These are phyloP conservation scores for Mobula birostris DNA, from an alignment of 2,113 vertebrate species.

Conservation along the genomic window DNA sequence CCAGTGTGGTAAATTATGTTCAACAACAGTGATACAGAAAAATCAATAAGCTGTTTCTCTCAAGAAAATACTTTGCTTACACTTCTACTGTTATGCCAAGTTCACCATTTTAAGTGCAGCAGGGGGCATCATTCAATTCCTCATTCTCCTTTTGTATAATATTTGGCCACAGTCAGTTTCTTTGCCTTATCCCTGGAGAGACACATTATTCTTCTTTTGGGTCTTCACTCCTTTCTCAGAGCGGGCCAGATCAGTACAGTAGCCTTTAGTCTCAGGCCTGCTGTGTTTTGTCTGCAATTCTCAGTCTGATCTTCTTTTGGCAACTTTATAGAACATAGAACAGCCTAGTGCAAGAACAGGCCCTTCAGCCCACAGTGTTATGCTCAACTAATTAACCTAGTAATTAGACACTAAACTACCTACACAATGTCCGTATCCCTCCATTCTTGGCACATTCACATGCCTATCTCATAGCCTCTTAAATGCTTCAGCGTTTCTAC, in stretches of 20 bases:
- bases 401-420: too few species aligned
- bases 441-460: too few species aligned
- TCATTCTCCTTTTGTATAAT: neutral
- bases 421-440: too few species aligned
- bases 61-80: neutral
- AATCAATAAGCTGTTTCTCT: neutral
- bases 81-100: neutral
- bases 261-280: neutral
- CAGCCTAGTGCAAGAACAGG: too few species aligned
- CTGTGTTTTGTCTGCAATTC: neutral
- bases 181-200: neutral
- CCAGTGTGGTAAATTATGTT: slow-evolving; percentile 1
- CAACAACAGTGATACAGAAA: neutral
- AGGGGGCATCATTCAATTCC: neutral
- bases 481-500: too few species aligned
- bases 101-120: neutral
- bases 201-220: too few species aligned
- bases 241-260: too few species aligned
- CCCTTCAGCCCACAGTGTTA: too few species aligned
- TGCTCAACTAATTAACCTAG: too few species aligned
- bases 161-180: neutral
- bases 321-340: too few species aligned
- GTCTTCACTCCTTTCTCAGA: too few species aligned
- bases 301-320: neutral
- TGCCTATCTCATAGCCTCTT: too few species aligned